Conservation (phyloP, 1,140 invertebrate species). For the Psix sp. region DNA sequence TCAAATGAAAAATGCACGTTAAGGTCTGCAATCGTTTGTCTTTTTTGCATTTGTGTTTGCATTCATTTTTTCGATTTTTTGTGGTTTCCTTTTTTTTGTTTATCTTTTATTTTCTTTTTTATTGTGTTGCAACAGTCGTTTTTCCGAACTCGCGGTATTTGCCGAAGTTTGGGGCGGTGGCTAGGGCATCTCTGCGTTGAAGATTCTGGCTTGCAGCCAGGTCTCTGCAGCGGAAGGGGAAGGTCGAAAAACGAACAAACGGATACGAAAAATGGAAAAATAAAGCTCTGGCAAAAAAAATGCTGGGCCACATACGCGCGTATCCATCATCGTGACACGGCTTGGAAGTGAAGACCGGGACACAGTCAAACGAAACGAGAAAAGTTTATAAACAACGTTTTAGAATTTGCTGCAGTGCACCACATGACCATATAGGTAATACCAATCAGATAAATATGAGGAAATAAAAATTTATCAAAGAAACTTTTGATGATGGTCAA, state of each 20-base stretch:
- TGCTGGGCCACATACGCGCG: conserved; percentile 6
- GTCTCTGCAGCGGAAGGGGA: conserved; percentile 46
- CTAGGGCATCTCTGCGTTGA: conserved; percentile 60
- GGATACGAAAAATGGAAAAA: conserved; percentile 53
- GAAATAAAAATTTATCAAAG: not conserved
- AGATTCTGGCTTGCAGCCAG: conserved; percentile 66
- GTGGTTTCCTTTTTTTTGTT: not conserved
- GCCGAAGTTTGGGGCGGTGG: conserved; percentile 62
- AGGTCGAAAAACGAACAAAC: conserved; percentile 33
- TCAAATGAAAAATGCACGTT: conserved; percentile 26
- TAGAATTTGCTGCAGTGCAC: conserved; percentile 26
- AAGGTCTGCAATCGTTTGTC: conserved; percentile 30
- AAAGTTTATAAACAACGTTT: conserved; percentile 43
- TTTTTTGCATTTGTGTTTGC: conserved; percentile 29
- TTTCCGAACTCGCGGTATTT: conserved; percentile 50
- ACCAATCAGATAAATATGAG: not conserved
- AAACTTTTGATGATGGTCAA: too few relatives aligned
- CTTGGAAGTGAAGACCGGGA: conserved; percentile 38
- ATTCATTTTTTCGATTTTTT: conserved; percentile 8
- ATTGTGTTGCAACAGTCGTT: conserved; percentile 42
- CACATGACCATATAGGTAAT: conserved; percentile 31
- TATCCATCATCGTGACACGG: conserved; percentile 67
- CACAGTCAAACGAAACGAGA: conserved; percentile 43
- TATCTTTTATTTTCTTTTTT: not conserved
- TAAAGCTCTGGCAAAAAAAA: conserved; percentile 16